Percentiles rank a stretch among this genome's conserved stretches.
phyloP scores from a whole-genome alignment of 2,797 vertebrate species.

The Selene dorsalis region DNA sequence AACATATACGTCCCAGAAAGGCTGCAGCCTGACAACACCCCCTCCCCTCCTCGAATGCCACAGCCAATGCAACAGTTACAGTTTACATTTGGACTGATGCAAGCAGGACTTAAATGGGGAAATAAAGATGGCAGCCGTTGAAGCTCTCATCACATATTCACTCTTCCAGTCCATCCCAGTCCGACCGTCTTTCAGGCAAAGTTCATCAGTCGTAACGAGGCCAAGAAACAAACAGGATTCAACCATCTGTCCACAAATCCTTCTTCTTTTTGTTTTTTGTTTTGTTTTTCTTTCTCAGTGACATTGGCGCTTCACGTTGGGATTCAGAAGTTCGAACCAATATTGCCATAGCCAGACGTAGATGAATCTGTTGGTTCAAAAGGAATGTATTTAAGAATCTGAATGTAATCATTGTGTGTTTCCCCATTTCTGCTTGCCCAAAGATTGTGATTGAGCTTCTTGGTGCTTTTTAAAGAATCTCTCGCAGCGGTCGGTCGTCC shows the following conservation, averaged over 20 bases:
- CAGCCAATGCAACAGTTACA: slow-evolving; percentile 66
- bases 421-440: slow-evolving; percentile 62
- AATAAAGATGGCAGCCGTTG: slow-evolving; percentile 37
- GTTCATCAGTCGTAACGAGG: neutral
- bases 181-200: neutral
- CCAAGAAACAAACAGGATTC: neutral
- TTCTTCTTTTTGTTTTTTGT: too few species aligned
- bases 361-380: slow-evolving; percentile 44
- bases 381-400: slow-evolving; percentile 73
- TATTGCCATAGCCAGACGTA: slow-evolving; percentile 8
- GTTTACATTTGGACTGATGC: slow-evolving; percentile 74
- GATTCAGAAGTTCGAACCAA: neutral
- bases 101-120: slow-evolving; percentile 55
- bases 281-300: neutral
- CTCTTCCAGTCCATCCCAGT: slow-evolving; percentile 1
- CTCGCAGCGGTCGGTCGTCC: neutral
- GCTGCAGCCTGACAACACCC: slow-evolving; percentile 36
- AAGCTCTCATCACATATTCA: neutral
- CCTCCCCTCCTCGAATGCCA: slow-evolving; percentile 29
- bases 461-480: slow-evolving; percentile 60
- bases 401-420: slow-evolving; percentile 71
- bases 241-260: neutral
- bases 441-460: slow-evolving; percentile 66
- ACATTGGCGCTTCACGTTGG: neutral
- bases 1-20: slow-evolving; percentile 47